phyloP scores from a whole-genome alignment of 2,888 invertebrate genomes.

The Acleris cristana region DNA sequence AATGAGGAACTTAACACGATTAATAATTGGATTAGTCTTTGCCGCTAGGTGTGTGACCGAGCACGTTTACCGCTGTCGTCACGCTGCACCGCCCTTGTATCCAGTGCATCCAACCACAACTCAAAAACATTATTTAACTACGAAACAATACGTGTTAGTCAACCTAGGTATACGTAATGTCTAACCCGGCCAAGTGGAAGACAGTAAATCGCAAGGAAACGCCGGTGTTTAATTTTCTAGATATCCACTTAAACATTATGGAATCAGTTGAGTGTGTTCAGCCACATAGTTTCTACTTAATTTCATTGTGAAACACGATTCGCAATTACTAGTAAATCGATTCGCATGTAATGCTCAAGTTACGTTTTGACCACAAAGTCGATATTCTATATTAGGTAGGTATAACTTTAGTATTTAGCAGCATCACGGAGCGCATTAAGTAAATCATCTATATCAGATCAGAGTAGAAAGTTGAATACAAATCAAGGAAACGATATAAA shows the following conservation, averaged over 20 bases:
- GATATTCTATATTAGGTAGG: not conserved
- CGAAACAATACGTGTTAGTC: not conserved
- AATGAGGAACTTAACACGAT: too few relatives aligned
- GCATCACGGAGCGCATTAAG: slow-evolving; percentile 19
- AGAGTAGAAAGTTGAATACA: slow-evolving; percentile 37
- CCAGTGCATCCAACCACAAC: slow-evolving; percentile 36
- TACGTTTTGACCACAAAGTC: slow-evolving; percentile 8
- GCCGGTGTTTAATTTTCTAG: slow-evolving; percentile 24
- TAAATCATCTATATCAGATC: slow-evolving; percentile 34
- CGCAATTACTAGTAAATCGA: slow-evolving; percentile 17
- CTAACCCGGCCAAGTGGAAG: slow-evolving; percentile 13
- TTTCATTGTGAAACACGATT: slow-evolving; percentile 32
- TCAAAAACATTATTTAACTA: slow-evolving; percentile 18
- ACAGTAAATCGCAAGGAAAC: slow-evolving; percentile 6
- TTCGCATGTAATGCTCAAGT: slow-evolving; percentile 14
- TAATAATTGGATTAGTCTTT: not conserved
- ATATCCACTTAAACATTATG: slow-evolving; percentile 24
- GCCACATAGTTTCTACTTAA: slow-evolving; percentile 28
- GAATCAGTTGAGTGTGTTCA: slow-evolving; percentile 25
- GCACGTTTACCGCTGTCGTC: slow-evolving; percentile 38
- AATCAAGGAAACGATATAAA: slow-evolving; percentile 50
- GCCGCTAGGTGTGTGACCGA: not conserved
- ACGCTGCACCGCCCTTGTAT: slow-evolving; percentile 39
- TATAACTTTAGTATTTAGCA: slow-evolving; percentile 8
- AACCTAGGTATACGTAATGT: slow-evolving; percentile 21